Conservation (phyloP, 2,113 vertebrate species). For the Notarius lentiginosus region DNA sequence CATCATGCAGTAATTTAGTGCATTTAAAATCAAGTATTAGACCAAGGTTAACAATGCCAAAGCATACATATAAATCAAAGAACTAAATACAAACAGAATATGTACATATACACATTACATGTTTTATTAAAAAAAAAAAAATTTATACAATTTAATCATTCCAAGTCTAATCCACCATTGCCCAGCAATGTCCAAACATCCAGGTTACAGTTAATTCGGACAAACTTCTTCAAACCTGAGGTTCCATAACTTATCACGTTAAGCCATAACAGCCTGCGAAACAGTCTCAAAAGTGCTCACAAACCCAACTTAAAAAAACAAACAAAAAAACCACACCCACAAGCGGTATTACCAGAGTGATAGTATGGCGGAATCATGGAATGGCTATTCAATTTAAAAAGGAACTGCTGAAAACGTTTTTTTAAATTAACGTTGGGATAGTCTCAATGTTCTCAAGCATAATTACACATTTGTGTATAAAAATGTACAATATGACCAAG, state of each 20-base stretch:
- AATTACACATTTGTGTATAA: background rate
- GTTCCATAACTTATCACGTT: slow-evolving; percentile 14
- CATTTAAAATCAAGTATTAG: slow-evolving; percentile 53
- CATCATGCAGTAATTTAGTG: slow-evolving; percentile 63
- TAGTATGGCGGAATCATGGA: background rate
- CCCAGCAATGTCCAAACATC: slow-evolving; percentile 68
- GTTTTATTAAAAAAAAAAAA: slow-evolving; percentile 22
- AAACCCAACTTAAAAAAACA: background rate
- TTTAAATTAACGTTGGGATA: background rate
- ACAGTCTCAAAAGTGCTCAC: slow-evolving; percentile 6
- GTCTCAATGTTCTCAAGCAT: background rate
- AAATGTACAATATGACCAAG: background rate
- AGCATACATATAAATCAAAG: slow-evolving; percentile 59
- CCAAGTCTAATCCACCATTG: slow-evolving; percentile 67
- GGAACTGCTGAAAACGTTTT: background rate
- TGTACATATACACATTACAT: slow-evolving; percentile 48
- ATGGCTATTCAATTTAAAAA: slow-evolving; percentile 24
- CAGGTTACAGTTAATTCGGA: slow-evolving; percentile 50
- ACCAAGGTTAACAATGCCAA: slow-evolving; percentile 50
- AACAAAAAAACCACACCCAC: background rate
- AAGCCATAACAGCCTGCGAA: background rate
- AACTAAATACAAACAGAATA: slow-evolving; percentile 55
- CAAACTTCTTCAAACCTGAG: slow-evolving; percentile 48
- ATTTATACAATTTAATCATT: slow-evolving; percentile 30
- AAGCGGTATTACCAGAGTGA: background rate